A percentile compares a stretch with the other conserved stretches of the same genome.
Evolutionary conservation across 1,140 invertebrate genomes (phyloP).

Genomic region (Archivesica marissinica): DNA sequence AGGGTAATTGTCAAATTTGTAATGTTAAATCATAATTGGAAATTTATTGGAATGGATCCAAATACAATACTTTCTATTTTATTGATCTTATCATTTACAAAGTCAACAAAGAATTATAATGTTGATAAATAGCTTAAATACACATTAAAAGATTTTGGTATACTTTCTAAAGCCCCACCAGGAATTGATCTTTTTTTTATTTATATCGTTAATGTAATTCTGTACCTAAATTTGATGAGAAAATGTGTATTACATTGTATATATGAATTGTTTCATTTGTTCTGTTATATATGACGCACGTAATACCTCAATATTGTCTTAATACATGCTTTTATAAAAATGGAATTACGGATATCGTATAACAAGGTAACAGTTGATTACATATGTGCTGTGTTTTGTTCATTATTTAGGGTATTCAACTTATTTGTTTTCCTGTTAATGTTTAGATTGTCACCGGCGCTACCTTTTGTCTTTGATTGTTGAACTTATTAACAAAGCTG

Average conservation of each 20-base stretch:
- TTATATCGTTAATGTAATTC: too few species aligned
- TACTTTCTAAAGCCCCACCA: too few species aligned
- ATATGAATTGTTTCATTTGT: too few species aligned
- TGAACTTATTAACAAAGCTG: constrained; percentile 20
- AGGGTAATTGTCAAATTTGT: not conserved
- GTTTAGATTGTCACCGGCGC: not conserved
- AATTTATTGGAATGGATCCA: not conserved
- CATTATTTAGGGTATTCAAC: not conserved
- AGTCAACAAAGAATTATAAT: constrained; percentile 5
- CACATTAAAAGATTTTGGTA: too few species aligned
- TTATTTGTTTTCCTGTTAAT: not conserved
- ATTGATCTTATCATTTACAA: not conserved
- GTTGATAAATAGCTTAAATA: constrained; percentile 5
- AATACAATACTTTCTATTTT: not conserved
- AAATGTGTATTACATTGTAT: too few species aligned
- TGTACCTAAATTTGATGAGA: too few species aligned
- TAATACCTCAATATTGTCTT: too few species aligned
- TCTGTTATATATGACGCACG: too few species aligned
- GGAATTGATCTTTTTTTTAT: too few species aligned
- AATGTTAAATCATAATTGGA: not conserved
- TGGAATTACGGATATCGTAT: constrained; percentile 19
- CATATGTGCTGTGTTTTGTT: not conserved
- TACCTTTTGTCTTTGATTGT: constrained; percentile 2
- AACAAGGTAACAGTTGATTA: constrained; percentile 11
- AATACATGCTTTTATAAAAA: too few species aligned